A percentile compares a stretch with the other conserved stretches of the same genome.
These are phyloP conservation scores for Scaptomyza pallida DNA, from an alignment of 1,140 invertebrate species.

Conservation along the genomic window DNA sequence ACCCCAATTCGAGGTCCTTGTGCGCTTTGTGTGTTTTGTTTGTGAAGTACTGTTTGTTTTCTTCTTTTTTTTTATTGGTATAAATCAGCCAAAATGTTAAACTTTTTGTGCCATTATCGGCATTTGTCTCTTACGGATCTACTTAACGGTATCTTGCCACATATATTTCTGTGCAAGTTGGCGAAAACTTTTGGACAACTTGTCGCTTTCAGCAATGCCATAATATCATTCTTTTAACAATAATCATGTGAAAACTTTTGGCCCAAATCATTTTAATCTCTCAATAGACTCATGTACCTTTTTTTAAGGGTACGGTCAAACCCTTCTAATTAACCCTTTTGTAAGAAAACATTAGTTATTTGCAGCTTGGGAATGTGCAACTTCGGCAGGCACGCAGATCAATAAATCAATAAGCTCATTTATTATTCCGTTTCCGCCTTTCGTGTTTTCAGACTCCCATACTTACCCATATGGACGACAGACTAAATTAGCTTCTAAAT, in stretches of 20 bases:
- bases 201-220: conserved; percentile 20
- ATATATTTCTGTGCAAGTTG: conserved; percentile 4
- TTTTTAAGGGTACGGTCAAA: background rate
- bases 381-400: background rate
- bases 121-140: background rate
- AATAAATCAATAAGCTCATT: conserved; percentile 19
- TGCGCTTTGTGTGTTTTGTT: background rate
- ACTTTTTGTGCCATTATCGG: conserved; percentile 42
- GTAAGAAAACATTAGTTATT: no score
- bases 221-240: conserved; percentile 3
- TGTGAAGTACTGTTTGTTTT: conserved; percentile 8
- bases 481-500: conserved; percentile 27
- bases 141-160: conserved; percentile 18
- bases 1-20: conserved; percentile 11
- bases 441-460: background rate
- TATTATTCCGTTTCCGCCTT: conserved; percentile 13
- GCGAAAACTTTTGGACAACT: conserved; percentile 20
- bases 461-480: conserved; percentile 3
- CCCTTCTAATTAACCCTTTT: conserved; percentile 2
- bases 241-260: conserved; percentile 14
- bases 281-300: background rate
- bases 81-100: conserved; percentile 45
- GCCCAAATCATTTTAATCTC: background rate
- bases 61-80: conserved; percentile 10
- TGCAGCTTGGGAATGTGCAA: background rate